Evolutionary conservation across 1,140 invertebrate genomes (phyloP).

Genomic region (Caenorhabditis inopinata): DNA sequence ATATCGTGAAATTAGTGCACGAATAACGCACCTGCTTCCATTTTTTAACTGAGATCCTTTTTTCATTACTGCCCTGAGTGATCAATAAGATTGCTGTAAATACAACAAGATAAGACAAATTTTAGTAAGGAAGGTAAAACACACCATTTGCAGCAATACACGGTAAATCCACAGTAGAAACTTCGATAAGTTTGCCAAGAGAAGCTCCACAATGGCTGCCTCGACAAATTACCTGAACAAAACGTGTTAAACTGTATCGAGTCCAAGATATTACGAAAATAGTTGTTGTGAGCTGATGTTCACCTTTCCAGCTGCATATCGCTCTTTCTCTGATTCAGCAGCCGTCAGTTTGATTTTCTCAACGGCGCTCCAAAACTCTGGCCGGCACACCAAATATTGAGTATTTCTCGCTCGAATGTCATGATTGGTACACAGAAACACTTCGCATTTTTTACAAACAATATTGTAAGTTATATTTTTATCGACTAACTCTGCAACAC

Average conservation of each 20-base stretch:
- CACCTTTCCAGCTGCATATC: neutral
- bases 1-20: too few species aligned
- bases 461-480: neutral
- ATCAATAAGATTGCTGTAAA: slow-evolving; percentile 2
- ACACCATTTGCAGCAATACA: too few species aligned
- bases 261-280: neutral
- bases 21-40: slow-evolving; percentile 11
- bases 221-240: neutral
- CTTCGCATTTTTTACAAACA: slow-evolving; percentile 38
- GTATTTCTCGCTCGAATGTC: slow-evolving; percentile 19
- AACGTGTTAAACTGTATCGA: neutral
- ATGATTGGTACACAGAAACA: neutral
- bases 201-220: neutral
- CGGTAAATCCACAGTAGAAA: too few species aligned
- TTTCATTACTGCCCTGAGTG: neutral
- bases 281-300: neutral
- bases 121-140: too few species aligned
- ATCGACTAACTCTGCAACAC: neutral
- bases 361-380: slow-evolving; percentile 30
- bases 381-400: slow-evolving; percentile 15
- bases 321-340: neutral
- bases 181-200: too few species aligned
- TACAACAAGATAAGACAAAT: too few species aligned
- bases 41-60: neutral
- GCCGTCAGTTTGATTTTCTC: neutral